Evolutionary conservation across 2,797 vertebrate genomes (phyloP), one percentile per base, ranked within the genome.

Genomic region (Nothura maculosa): DNA sequence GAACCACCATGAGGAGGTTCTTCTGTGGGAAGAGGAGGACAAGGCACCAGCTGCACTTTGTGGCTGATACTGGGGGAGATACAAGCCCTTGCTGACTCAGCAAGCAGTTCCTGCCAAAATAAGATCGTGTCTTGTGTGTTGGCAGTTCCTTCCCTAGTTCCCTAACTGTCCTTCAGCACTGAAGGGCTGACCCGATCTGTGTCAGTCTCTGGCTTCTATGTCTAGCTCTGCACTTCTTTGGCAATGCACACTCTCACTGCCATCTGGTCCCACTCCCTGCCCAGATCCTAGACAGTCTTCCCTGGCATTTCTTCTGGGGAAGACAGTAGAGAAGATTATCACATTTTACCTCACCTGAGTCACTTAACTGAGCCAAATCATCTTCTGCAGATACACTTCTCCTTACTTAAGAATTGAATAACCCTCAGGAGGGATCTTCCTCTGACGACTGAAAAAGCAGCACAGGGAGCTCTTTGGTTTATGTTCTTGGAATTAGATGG

Each of bases 51-150:
- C 40, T 67, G 74, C 47, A n/a, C 27, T 86, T 80, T 70, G 55
- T 67, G 88, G 88, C 75, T 60, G 60, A 55, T 36, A 10, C 10
- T 9, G 24, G n/a, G 30, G 36, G 74, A 84, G 81, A 57, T 15
- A 22, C 0, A 16, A 94, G 74, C 50, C 6, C 3, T 63, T 48
- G 63, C 21, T 79, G 84, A 76, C 43, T 86, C 92, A 79, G 83
- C 88, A 81, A 70, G 82, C 62, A 50, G 58, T 20, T 83, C 54
- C 74, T 87, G 82, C 62, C 93, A 81, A 42, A 81, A 45, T 57
- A 45, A 87, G 85, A 66, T 81, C 77, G 21, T 5, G 20, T n/a
- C 66, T 27, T 27, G 73, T 43, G 52, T 63, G 87, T 54, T 83
- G 88, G 54, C 69, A 58, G 2, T 63, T n/a, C 82, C 55, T 45